These are phyloP conservation scores for Megalops cyprinoides DNA, from an alignment of 2,797 vertebrate species.

Conservation along the genomic window DNA sequence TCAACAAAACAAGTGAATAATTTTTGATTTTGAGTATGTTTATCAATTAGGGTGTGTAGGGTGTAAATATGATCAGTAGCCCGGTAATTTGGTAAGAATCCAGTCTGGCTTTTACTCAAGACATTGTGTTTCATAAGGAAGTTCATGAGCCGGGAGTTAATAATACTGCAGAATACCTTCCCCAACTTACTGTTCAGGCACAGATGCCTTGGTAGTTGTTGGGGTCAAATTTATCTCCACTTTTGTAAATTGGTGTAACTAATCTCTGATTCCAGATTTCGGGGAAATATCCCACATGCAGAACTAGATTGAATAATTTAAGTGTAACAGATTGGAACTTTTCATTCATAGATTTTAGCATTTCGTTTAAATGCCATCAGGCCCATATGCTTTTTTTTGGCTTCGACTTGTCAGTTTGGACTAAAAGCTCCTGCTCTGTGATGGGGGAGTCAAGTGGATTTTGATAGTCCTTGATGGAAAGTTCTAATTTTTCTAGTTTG, in stretches of 20 bases:
- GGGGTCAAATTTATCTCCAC: too few relatives aligned
- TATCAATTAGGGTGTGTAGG: neutral
- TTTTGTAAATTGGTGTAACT: neutral
- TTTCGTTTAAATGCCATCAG: neutral
- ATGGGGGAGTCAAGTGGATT: too few relatives aligned
- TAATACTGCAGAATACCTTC: too few relatives aligned
- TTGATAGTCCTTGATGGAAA: too few relatives aligned
- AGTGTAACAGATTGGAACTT: neutral
- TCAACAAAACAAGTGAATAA: neutral
- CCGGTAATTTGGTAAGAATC: neutral
- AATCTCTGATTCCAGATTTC: neutral
- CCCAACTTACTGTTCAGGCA: too few relatives aligned
- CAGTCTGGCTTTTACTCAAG: neutral
- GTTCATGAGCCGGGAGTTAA: too few relatives aligned
- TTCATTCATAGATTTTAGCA: neutral
- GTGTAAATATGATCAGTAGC: neutral
- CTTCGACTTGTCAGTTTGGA: too few relatives aligned
- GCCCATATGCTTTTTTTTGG: too few relatives aligned
- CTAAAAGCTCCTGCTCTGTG: too few relatives aligned
- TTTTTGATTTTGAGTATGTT: slow-evolving; percentile 4
- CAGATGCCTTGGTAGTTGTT: too few relatives aligned
- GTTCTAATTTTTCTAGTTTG: too few relatives aligned
- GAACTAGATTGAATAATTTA: neutral
- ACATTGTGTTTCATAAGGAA: neutral
- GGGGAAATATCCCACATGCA: neutral